phyloP scores from a whole-genome alignment of 92 coral and sea anemone species.

The Palythoa grandiflora region DNA sequence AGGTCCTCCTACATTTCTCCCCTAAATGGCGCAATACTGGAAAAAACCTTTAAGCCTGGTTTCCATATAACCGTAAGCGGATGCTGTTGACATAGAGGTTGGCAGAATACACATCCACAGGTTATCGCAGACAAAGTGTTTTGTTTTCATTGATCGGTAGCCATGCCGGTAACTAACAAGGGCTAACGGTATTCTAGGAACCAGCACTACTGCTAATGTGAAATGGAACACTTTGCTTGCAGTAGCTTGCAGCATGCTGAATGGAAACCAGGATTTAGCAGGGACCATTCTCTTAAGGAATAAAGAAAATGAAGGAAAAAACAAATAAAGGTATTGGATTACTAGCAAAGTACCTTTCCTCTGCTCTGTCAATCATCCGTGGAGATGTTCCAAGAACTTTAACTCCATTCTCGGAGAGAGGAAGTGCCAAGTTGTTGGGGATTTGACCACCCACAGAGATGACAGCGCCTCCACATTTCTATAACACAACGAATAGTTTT shows the following conservation, averaged over 20 bases:
- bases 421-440: conserved; percentile 95
- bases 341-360: conserved; percentile 78
- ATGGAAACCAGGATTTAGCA: background rate
- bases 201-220: too few relatives aligned
- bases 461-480: conserved; percentile 84
- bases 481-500: background rate
- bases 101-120: too few relatives aligned
- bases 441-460: conserved; percentile 99
- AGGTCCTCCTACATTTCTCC: too few relatives aligned
- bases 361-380: conserved; percentile 96
- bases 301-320: background rate
- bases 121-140: too few relatives aligned
- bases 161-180: too few relatives aligned
- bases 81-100: too few relatives aligned
- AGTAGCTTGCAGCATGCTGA: background rate
- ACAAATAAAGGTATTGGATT: background rate
- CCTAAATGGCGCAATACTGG: too few relatives aligned
- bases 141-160: too few relatives aligned
- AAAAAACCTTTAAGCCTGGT: too few relatives aligned
- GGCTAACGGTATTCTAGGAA: too few relatives aligned
- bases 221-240: background rate
- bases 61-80: too few relatives aligned
- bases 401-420: conserved; percentile 85
- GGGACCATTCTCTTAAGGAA: background rate
- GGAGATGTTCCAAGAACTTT: conserved; percentile 96